A percentile compares a stretch with the other conserved stretches of the same genome.
phyloP scores from a whole-genome alignment of 2,113 vertebrate species.

The Protobothrops mucrosquamatus region DNA sequence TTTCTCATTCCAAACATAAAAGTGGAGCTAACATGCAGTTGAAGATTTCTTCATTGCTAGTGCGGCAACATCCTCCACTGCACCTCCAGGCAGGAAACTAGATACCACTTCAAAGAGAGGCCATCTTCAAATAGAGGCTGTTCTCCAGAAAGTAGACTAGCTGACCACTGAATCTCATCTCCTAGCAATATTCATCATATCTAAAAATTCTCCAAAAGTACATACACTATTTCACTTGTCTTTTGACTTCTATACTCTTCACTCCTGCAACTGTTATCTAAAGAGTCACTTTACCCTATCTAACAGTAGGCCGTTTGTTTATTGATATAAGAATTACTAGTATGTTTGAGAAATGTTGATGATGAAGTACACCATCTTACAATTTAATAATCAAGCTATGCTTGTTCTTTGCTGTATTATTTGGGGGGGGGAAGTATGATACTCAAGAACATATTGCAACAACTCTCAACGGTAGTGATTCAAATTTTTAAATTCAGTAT shows the following conservation, averaged over 20 bases:
- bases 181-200: not conserved
- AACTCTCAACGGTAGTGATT: not conserved
- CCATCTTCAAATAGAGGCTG: not conserved
- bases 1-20: not conserved
- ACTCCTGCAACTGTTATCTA: not conserved
- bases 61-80: not conserved
- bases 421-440: not conserved
- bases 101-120: not conserved
- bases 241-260: not conserved
- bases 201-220: not conserved
- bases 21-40: not conserved
- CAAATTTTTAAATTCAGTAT: not conserved
- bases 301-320: not conserved
- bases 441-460: not conserved
- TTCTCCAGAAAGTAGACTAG: not conserved
- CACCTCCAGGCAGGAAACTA: not conserved
- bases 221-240: not conserved
- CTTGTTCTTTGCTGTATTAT: not conserved
- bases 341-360: not conserved
- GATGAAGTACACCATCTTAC: not conserved
- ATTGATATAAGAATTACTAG: not conserved
- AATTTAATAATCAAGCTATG: not conserved
- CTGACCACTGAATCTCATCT: not conserved
- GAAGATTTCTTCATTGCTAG: not conserved
- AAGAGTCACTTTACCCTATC: not conserved